Conservation (phyloP, 2,888 invertebrate species). For the Stegana nigrithorax region DNA sequence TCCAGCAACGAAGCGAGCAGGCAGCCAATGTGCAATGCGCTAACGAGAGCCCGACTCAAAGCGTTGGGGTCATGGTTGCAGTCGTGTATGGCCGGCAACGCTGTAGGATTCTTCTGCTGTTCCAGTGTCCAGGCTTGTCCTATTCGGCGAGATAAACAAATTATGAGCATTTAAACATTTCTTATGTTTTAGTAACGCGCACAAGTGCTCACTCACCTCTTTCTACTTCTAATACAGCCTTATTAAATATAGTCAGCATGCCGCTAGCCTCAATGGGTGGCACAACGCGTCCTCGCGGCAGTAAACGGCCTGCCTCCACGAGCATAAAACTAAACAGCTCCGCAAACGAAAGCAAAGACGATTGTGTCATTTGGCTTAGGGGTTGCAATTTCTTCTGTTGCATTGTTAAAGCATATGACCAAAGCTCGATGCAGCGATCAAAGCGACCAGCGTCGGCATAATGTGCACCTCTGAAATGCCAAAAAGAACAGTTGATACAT, state of each 20-base stretch:
- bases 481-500: neutral
- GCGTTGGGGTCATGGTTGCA: slow-evolving; percentile 79
- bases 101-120: slow-evolving; percentile 43
- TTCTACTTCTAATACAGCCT: slow-evolving; percentile 82
- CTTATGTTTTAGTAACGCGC: slow-evolving; percentile 12
- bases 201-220: slow-evolving; percentile 57
- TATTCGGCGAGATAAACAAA: neutral
- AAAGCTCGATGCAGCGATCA: slow-evolving; percentile 89
- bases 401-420: slow-evolving; percentile 98
- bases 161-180: neutral
- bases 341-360: slow-evolving; percentile 92
- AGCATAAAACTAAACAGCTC: slow-evolving; percentile 96
- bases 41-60: slow-evolving; percentile 85
- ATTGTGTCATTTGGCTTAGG: slow-evolving; percentile 94
- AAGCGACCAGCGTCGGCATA: slow-evolving; percentile 97
- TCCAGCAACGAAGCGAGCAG: slow-evolving; percentile 77
- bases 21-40: slow-evolving; percentile 86
- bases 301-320: slow-evolving; percentile 82
- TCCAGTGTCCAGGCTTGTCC: slow-evolving; percentile 54
- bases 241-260: slow-evolving; percentile 84
- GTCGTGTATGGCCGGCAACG: slow-evolving; percentile 66
- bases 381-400: slow-evolving; percentile 93
- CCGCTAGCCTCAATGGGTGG: slow-evolving; percentile 86
- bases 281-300: slow-evolving; percentile 77
- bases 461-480: slow-evolving; percentile 84